phyloP scores from a whole-genome alignment of 2,113 vertebrate species.

The Terrapene triunguis region DNA sequence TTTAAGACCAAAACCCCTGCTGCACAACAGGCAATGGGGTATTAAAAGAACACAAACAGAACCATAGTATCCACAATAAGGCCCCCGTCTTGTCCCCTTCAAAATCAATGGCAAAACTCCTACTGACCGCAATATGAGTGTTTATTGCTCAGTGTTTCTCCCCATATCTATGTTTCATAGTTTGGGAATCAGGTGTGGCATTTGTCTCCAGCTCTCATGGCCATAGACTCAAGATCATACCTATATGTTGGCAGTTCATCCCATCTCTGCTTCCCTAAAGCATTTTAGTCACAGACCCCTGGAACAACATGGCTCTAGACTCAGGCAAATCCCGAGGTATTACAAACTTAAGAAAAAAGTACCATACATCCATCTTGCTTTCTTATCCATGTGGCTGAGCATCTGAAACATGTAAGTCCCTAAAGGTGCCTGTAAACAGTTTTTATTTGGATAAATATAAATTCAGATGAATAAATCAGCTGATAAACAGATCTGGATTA shows the following conservation, averaged over 20 bases:
- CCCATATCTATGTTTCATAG: constrained; percentile 57
- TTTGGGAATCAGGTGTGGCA: constrained; percentile 27
- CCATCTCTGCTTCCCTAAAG: constrained; percentile 1
- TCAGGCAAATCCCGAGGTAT: background rate
- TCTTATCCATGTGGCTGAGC: background rate
- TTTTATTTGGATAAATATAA: constrained; percentile 15
- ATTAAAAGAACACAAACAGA: constrained; percentile 68
- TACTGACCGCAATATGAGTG: constrained; percentile 71
- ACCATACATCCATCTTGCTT: accelerated
- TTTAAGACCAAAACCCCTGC: constrained; percentile 68
- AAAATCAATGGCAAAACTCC: constrained; percentile 62
- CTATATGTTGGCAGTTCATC: background rate
- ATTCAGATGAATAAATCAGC: background rate
- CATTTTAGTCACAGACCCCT: background rate
- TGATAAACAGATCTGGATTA: background rate
- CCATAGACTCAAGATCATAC: constrained; percentile 33
- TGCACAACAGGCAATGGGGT: constrained; percentile 63
- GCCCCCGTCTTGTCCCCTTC: constrained; percentile 57
- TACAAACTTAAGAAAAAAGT: background rate
- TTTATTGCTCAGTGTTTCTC: constrained; percentile 67
- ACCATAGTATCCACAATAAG: constrained; percentile 63
- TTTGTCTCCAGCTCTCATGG: constrained; percentile 35
- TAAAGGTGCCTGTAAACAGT: background rate
- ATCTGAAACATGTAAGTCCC: background rate
- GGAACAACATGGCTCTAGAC: background rate